These are phyloP conservation scores for Pristiophorus japonicus DNA, from an alignment of 2,113 vertebrate species.

Conservation along the genomic window DNA sequence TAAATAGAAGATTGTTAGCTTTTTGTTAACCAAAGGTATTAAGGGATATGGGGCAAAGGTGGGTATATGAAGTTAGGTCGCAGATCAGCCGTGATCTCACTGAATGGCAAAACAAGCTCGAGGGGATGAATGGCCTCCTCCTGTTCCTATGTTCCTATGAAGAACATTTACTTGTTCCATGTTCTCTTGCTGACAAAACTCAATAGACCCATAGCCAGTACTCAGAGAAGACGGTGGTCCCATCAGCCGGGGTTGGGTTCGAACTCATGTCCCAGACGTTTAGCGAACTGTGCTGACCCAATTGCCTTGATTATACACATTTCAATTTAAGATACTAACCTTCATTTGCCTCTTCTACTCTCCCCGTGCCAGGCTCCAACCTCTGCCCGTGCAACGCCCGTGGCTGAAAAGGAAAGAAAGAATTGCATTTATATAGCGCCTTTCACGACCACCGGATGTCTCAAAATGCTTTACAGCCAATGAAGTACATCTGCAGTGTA, in stretches of 20 bases:
- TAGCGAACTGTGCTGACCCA: background rate
- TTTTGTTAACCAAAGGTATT: too few relatives aligned
- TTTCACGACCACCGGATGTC: too few relatives aligned
- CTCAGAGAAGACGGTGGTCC: background rate
- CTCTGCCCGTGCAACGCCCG: background rate
- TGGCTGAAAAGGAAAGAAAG: background rate
- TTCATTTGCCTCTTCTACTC: background rate
- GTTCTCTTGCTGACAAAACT: background rate
- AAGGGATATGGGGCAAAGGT: too few relatives aligned
- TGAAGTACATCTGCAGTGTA: too few relatives aligned
- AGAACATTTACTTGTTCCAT: background rate
- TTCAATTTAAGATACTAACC: background rate
- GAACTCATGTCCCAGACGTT: background rate
- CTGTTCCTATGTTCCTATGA: too few relatives aligned
- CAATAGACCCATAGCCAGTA: background rate
- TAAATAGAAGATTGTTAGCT: too few relatives aligned
- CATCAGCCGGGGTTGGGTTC: background rate
- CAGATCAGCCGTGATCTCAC: too few relatives aligned
- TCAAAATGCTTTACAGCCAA: too few relatives aligned
- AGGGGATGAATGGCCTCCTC: too few relatives aligned
- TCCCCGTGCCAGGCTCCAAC: background rate
- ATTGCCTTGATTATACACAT: background rate
- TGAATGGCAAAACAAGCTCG: too few relatives aligned
- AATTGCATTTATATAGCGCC: background rate
- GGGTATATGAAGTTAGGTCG: too few relatives aligned